These are phyloP conservation scores for Tragelaphus scriptus DNA, from an alignment of 2,113 vertebrate genomes.

Conservation along the genomic window DNA sequence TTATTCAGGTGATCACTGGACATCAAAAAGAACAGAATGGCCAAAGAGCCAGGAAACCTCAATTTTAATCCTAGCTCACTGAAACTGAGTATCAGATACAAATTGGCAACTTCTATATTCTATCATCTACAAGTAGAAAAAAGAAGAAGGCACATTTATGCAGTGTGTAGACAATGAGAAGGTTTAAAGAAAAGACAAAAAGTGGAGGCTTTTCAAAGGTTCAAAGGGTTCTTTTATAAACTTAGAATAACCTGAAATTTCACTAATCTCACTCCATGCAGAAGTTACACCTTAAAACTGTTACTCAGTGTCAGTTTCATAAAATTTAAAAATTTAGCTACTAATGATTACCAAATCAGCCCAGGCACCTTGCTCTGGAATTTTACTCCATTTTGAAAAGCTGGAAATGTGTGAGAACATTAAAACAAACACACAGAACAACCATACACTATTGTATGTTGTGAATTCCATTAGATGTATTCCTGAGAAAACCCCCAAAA, in stretches of 20 bases:
- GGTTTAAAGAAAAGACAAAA: background rate
- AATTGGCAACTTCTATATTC: background rate
- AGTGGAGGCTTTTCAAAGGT: background rate
- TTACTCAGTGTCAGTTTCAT: background rate
- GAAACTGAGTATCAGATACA: background rate
- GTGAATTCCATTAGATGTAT: background rate
- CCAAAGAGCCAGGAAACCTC: background rate
- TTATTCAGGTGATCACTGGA: background rate
- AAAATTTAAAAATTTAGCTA: conserved; percentile 8
- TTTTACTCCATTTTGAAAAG: conserved; percentile 16
- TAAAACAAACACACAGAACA: conserved; percentile 25
- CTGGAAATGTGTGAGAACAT: background rate
- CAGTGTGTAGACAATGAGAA: background rate
- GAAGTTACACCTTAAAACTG: background rate
- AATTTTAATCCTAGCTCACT: background rate
- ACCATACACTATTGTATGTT: background rate
- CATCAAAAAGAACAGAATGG: background rate
- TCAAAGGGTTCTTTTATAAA: conserved; percentile 12
- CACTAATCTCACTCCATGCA: background rate
- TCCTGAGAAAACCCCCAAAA: background rate
- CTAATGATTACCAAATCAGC: background rate
- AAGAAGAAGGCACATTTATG: background rate
- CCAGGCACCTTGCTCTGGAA: background rate
- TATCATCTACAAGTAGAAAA: background rate
- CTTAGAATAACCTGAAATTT: background rate